Evolutionary conservation across 2,888 invertebrate species (phyloP).

Genomic region (Laspeyria flexula): DNA sequence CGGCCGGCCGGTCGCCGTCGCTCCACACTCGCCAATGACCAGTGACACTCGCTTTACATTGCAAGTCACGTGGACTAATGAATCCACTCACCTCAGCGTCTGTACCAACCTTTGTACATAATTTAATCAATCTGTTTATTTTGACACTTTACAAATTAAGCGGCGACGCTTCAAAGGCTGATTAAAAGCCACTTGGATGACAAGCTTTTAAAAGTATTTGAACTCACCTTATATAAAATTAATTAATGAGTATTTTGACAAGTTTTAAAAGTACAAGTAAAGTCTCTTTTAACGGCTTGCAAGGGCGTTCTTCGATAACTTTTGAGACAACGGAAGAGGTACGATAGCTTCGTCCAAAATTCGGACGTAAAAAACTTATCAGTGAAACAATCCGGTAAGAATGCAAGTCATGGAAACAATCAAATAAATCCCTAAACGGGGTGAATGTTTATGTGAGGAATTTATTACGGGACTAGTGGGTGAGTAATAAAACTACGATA

Average conservation of each 20-base stretch:
- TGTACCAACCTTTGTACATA: slow-evolving; percentile 62
- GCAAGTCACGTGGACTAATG: slow-evolving; percentile 82
- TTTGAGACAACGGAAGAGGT: slow-evolving; percentile 14
- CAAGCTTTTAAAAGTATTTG: slow-evolving; percentile 32
- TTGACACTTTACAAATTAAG: slow-evolving; percentile 67
- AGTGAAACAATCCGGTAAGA: slow-evolving; percentile 23
- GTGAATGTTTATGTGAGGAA: slow-evolving; percentile 39
- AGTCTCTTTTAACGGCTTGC: not conserved
- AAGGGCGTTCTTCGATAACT: not conserved
- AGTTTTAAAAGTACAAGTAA: not conserved
- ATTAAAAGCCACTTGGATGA: slow-evolving; percentile 43
- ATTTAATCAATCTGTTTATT: slow-evolving; percentile 72
- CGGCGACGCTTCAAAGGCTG: slow-evolving; percentile 49
- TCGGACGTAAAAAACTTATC: slow-evolving; percentile 36
- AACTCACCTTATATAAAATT: slow-evolving; percentile 17
- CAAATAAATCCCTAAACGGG: slow-evolving; percentile 45
- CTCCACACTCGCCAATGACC: slow-evolving; percentile 39
- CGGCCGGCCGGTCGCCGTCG: slow-evolving; percentile 11
- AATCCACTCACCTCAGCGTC: slow-evolving; percentile 66
- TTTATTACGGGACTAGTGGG: slow-evolving; percentile 37
- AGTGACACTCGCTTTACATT: slow-evolving; percentile 66
- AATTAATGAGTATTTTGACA: slow-evolving; percentile 11
- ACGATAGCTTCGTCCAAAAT: slow-evolving; percentile 18
- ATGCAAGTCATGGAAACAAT: slow-evolving; percentile 59
- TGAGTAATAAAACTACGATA: slow-evolving; percentile 43